These are phyloP conservation scores for Heliothis subflexa DNA, from an alignment of 1,140 invertebrate species.

Conservation along the genomic window DNA sequence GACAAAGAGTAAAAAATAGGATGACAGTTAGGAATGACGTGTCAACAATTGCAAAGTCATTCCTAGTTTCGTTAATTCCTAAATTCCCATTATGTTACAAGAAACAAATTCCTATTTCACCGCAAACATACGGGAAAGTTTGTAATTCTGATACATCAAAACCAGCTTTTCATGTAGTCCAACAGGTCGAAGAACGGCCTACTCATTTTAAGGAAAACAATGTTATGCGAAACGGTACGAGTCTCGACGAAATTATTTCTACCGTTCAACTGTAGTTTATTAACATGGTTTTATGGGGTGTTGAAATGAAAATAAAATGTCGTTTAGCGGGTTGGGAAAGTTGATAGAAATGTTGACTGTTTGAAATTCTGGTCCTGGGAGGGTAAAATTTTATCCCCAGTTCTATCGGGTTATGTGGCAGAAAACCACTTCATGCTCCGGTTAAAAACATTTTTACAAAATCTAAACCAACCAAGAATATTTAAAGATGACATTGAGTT, in stretches of 20 bases:
- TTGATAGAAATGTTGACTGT: neutral
- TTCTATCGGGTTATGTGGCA: no score
- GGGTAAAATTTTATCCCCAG: no score
- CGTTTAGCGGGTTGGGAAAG: neutral
- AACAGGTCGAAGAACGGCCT: constrained; percentile 18
- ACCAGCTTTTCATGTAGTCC: constrained; percentile 15
- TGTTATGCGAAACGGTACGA: constrained; percentile 34
- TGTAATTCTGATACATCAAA: neutral
- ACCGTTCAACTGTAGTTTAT: constrained; percentile 33
- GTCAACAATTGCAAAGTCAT: no score
- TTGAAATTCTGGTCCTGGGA: no score
- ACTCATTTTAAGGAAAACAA: constrained; percentile 41
- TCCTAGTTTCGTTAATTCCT: no score
- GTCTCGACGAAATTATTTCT: constrained; percentile 11
- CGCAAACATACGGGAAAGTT: constrained; percentile 8
- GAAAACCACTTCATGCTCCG: no score
- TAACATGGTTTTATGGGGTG: constrained; percentile 18
- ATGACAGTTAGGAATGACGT: no score
- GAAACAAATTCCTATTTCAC: neutral
- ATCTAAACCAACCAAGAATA: no score
- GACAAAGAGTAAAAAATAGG: no score
- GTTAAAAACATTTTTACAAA: no score
- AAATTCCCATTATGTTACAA: neutral
- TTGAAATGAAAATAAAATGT: neutral
- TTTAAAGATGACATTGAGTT: no score